Evolutionary conservation across 2,888 invertebrate genomes (phyloP), one percentile per base, ranked within the genome.

Genomic region (Cryptus viduatorius): DNA sequence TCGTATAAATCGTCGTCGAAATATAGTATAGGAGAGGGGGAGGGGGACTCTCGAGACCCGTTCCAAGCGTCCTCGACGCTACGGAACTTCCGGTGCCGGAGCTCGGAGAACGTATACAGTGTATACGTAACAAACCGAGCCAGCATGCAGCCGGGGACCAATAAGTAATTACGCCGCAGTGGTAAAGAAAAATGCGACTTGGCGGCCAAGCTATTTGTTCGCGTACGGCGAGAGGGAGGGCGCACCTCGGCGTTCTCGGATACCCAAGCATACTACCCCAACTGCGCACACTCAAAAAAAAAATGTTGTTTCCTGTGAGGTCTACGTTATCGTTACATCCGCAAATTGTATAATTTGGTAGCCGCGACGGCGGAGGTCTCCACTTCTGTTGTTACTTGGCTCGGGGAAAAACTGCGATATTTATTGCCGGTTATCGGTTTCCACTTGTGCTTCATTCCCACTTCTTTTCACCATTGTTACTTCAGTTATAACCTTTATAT

Each of bases 301-400:
- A 72, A 77, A 82, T 59, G 67, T 59, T 76, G 82, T 84, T 68
- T 56, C 72, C 79, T 77, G 56, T 80, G 56, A 76, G 76, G 83
- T 80, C 81, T 84, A 81, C 82, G 89, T 90, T 90, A 90, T 90
- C 89, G 90, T 90, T 90, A 88, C 86, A 87, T 89, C 84, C 86
- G 84, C 88, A 90, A 90, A 91, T 91, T 89, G 90, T 88, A 86
- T 88, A 89, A 91, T 91, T 90, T 90, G 86, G 89, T 86, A 81
- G 85, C 84, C 84, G 75, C 86, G 76, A 79, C 71, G 64, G 82
- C 79, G 61, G 81, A 31, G 76, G 42, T 79, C 56, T 46, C 5
- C 59, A 37, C 46, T 72, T 68, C 61, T 68, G 44, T 65, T 68
- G 42, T 56, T 65, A 42, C 24, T 53, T 37, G 0, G 56, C 61